phyloP scores from a whole-genome alignment of 2,113 vertebrate genomes.

The Muscicapa adusta region DNA sequence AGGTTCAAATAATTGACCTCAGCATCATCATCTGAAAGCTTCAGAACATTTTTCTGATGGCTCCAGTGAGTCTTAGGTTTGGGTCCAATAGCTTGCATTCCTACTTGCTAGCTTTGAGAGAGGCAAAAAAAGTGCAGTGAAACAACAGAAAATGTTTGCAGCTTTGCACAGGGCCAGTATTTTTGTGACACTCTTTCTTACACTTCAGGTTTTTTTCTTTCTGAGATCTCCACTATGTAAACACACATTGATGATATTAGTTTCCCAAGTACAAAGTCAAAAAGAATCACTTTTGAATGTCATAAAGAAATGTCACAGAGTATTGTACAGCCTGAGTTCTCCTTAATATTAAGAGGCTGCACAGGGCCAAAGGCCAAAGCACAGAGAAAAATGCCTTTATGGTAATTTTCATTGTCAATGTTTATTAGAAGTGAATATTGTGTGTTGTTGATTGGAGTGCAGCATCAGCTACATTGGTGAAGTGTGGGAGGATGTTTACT shows the following conservation, averaged over 20 bases:
- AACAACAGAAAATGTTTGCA: not conserved
- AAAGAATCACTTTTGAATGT: not conserved
- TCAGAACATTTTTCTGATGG: not conserved
- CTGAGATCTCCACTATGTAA: not conserved
- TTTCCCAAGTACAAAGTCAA: not conserved
- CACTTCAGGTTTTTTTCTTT: not conserved
- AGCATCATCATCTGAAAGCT: not conserved
- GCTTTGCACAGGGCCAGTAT: not conserved
- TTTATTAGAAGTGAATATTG: not conserved
- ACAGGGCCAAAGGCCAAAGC: not conserved
- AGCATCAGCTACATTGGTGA: not conserved
- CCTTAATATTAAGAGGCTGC: not conserved
- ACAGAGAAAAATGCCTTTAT: not conserved
- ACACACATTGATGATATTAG: fast-evolving
- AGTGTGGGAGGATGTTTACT: constrained; percentile 25
- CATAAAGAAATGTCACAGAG: not conserved
- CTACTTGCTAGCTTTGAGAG: not conserved
- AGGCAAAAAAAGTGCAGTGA: not conserved
- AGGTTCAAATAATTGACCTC: not conserved
- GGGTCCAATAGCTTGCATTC: not conserved
- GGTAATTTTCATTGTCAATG: not conserved
- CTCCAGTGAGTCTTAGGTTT: not conserved
- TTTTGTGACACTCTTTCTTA: not conserved
- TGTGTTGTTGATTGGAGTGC: not conserved
- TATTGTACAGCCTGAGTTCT: not conserved